A percentile compares a stretch with the other conserved stretches of the same genome.
These are phyloP conservation scores for Brachypodius melanocephalos DNA, from an alignment of 2,113 vertebrate species.

Conservation along the genomic window DNA sequence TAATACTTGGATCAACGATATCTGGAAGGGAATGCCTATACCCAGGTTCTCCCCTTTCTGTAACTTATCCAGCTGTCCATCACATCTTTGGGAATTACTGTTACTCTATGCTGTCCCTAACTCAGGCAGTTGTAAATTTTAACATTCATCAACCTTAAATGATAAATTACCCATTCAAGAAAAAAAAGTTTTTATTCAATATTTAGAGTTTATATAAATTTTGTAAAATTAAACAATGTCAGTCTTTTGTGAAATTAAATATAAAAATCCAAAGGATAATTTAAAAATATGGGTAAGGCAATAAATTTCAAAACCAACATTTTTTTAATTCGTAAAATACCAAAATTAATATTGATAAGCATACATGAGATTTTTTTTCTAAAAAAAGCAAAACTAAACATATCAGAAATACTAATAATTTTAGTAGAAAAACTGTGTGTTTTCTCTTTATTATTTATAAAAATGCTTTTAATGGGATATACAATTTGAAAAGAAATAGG, in stretches of 20 bases:
- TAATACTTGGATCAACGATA: not conserved
- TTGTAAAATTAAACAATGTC: too few species aligned
- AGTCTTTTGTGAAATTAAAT: not conserved
- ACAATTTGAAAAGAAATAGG: not conserved
- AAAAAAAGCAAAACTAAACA: not conserved
- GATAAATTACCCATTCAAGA: not conserved
- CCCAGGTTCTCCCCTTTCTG: not conserved
- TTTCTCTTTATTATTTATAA: not conserved
- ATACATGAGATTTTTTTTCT: not conserved
- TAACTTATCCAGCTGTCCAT: not conserved
- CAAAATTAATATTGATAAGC: not conserved
- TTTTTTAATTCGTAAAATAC: not conserved
- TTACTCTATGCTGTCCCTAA: not conserved
- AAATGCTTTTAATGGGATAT: not conserved
- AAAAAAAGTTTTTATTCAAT: not conserved
- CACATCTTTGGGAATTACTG: not conserved
- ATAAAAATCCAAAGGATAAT: not conserved
- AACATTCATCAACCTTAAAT: not conserved
- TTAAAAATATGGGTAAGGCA: not conserved
- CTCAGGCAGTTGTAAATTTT: not conserved
- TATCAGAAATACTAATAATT: not conserved
- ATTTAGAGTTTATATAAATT: not conserved
- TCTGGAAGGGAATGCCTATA: not conserved
- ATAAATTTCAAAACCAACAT: rapidly evolving
- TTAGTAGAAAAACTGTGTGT: not conserved